phyloP scores from a whole-genome alignment of 2,888 invertebrate genomes.

The Cosmia trapezina region DNA sequence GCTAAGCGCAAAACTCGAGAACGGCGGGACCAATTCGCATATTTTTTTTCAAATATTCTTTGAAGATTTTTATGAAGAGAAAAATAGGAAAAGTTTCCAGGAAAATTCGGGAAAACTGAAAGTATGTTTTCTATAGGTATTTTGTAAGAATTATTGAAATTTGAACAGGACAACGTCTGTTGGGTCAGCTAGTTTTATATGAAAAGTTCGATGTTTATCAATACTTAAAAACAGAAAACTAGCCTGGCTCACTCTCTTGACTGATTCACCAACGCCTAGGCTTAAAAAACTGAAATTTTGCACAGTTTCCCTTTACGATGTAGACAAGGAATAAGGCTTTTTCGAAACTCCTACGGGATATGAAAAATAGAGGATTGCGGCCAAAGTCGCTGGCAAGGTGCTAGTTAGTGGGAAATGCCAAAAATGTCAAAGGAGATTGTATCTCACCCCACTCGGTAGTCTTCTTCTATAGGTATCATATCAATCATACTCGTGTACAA shows the following conservation, averaged over 20 bases:
- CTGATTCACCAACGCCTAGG: not conserved
- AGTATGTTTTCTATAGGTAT: too few relatives aligned
- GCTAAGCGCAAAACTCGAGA: too few relatives aligned
- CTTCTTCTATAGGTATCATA: constrained; percentile 18
- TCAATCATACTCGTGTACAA: constrained; percentile 28
- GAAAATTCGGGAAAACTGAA: too few relatives aligned
- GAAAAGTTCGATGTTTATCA: not conserved
- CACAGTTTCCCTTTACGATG: too few relatives aligned
- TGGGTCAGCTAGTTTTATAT: too few relatives aligned
- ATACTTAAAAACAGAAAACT: constrained; percentile 4
- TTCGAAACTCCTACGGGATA: not conserved
- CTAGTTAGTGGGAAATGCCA: not conserved
- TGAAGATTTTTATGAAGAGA: too few relatives aligned
- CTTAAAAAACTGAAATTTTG: not conserved
- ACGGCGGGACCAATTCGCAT: too few relatives aligned
- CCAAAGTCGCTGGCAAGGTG: not conserved
- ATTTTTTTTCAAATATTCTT: too few relatives aligned
- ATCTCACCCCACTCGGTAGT: not conserved
- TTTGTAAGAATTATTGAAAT: constrained; percentile 4
- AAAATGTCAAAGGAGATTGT: constrained; percentile 9
- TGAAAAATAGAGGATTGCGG: not conserved
- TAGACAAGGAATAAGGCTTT: not conserved
- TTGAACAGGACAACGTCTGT: too few relatives aligned
- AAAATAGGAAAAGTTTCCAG: too few relatives aligned
- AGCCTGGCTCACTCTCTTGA: not conserved